Evolutionary conservation across 2,888 invertebrate genomes (phyloP).

Genomic region (Saturnia japonica): DNA sequence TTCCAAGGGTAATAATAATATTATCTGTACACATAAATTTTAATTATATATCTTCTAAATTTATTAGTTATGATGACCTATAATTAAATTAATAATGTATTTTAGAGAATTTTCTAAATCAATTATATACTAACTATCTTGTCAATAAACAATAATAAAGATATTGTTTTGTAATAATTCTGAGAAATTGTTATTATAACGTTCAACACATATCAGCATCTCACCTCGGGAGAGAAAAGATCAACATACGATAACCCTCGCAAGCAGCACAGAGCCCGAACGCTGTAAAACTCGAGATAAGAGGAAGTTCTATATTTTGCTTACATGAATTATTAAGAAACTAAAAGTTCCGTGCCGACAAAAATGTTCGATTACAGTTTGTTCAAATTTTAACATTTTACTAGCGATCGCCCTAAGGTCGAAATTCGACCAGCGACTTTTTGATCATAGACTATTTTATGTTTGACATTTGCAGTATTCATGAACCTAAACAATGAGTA

Average conservation of each 20-base stretch:
- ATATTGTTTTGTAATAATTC: conserved; percentile 20
- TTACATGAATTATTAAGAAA: neutral
- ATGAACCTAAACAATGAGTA: too few species aligned
- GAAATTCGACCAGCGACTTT: too few species aligned
- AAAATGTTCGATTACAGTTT: too few species aligned
- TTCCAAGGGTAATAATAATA: neutral
- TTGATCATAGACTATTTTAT: too few species aligned
- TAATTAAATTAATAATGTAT: conserved; percentile 8
- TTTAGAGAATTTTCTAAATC: neutral
- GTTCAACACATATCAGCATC: conserved; percentile 14
- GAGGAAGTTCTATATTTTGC: neutral
- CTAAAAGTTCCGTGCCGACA: too few species aligned
- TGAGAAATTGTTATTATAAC: conserved; percentile 19
- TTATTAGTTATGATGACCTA: conserved; percentile 4
- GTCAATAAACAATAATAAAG: conserved; percentile 13
- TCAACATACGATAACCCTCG: conserved; percentile 20
- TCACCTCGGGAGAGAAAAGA: conserved; percentile 17
- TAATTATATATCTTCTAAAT: neutral
- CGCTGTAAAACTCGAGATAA: neutral
- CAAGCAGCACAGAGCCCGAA: neutral
- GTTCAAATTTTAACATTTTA: too few species aligned
- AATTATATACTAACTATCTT: conserved; percentile 11
- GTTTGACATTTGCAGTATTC: too few species aligned
- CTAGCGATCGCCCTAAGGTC: too few species aligned
- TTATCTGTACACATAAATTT: neutral